Percentiles rank a stretch among this genome's conserved stretches.
These are phyloP conservation scores for Hydrocynus forskahlii DNA, from an alignment of 2,797 vertebrate species.

Conservation along the genomic window DNA sequence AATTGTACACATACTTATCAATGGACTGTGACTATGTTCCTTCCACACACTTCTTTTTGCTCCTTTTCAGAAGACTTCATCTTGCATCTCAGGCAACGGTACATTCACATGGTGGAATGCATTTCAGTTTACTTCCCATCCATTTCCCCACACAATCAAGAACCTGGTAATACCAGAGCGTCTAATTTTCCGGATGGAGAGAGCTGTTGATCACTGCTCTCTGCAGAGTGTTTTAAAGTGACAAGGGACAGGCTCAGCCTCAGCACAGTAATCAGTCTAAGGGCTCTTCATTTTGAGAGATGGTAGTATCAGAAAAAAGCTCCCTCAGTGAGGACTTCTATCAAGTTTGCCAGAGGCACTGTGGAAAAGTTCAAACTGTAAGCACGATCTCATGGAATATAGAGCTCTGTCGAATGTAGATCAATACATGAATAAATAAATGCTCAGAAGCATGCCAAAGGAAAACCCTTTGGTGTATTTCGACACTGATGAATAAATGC, in stretches of 20 bases:
- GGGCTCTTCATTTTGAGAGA: slow-evolving; percentile 13
- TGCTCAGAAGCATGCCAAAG: background rate
- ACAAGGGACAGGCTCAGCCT: background rate
- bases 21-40: background rate
- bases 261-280: slow-evolving; percentile 18
- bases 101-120: background rate
- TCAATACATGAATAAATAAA: background rate
- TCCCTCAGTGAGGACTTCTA: background rate
- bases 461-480: background rate
- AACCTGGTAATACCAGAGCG: background rate
- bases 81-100: background rate
- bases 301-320: slow-evolving; percentile 5
- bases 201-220: slow-evolving; percentile 7
- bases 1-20: background rate
- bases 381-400: background rate
- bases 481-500: background rate
- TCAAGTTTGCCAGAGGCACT: background rate
- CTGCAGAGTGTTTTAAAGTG: background rate
- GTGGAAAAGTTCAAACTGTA: background rate
- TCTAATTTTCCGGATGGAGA: slow-evolving; percentile 19
- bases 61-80: background rate
- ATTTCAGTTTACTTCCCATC: background rate
- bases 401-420: background rate
- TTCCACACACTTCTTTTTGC: no score
- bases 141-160: background rate